Evolutionary conservation across 2,113 vertebrate genomes (phyloP), one percentile per base, ranked within the genome.

Genomic region (Cryptomyrus ogoouensis): DNA sequence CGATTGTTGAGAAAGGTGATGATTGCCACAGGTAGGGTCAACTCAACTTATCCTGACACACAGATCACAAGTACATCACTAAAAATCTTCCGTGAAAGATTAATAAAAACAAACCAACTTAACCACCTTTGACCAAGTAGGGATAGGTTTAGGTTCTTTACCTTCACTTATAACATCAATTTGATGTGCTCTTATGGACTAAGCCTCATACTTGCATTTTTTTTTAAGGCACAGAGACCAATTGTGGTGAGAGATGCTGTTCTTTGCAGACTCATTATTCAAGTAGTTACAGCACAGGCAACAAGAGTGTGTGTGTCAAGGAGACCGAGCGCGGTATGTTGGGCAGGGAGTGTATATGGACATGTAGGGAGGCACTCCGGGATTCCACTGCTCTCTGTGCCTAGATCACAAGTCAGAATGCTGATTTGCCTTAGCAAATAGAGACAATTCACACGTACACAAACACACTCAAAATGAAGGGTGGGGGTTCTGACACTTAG

Each of bases 141-240:
- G 9, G 83, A 50, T 49, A n/a, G 47, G 21, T 3, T n/a, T 47
- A 27, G 83, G 47, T 49, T 49, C 42, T 86, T 86, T 47, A n/a
- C 83, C 24, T 47, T 86, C 44, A 49, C 0, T 86, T 86, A 21
- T 56, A 31, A 87, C 49, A 87, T 52, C 85, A 52, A 87, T 87
- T 53, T 35, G 85, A 87, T 87, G 49, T 62, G 87, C 13, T 42
- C 52, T 88, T 58, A 62, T 46, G 35, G 21, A 62, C 12, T 2
- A 35, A 66, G 53, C 39, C 35, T 53, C 86, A 56, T 56, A 87
- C 9, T 50, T 87, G 85, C 31, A 50, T 27, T 47, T 46, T 46
- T 47, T 50, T 88, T 88, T 88, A 88, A 88, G 87, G 87, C 87
- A 88, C 87, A 62, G 87, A 62, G 87, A 66, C 66, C 44, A 44